Base-by-base conservation (phyloP, 2,113 vertebrate genomes). In the Elgaria multicarinata region DNA sequence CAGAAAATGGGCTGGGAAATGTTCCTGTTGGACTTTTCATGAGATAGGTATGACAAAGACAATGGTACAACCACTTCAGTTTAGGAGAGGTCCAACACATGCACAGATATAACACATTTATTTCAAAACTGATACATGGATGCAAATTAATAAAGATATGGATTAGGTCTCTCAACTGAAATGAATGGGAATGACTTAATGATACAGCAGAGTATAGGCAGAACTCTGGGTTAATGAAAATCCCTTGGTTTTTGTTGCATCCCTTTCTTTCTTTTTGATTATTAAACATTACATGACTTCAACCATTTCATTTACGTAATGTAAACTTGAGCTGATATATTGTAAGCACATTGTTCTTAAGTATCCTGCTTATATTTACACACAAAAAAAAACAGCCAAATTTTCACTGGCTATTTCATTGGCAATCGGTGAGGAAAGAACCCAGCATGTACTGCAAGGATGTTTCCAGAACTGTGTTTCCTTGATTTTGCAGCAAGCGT, bases 361-460 rank as follows among this genome's bases (percentile, higher is more conserved):
- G 71, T 31, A n/a, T 50, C 20, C 24, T 71, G 85, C 6, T 79
- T 79, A 39, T 87, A 16, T 75, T 92, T 88, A 8, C 0, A 14
- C 26, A 78, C 91, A 74, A 1, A 20, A 84, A 62, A 86, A 86
- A 62, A 2, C 0, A 46, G 13, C 67, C 87, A 39, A 0, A 22
- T 76, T 24, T 92, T 75, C 90, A 33, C 12, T 89, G 67, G 83
- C 31, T 89, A 83, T 8, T 33, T 79, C 6, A 22, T n/a, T 26
- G 66, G 18, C 24, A 71, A 44, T 31, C 53, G 74, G 83, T 69
- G 62, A 85, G 50, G n/a, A 71, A 79, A 28, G 46, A 80, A 50
- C 53, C 36, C 42, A 16, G 66, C 33, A 50, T 44, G 26, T n/a
- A 36, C n/a, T 85, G 42, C 39, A 24, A 22, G 8, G 39, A 80